Base-by-base conservation (phyloP, 2,113 vertebrate genomes). In the Myotis lucifugus region DNA sequence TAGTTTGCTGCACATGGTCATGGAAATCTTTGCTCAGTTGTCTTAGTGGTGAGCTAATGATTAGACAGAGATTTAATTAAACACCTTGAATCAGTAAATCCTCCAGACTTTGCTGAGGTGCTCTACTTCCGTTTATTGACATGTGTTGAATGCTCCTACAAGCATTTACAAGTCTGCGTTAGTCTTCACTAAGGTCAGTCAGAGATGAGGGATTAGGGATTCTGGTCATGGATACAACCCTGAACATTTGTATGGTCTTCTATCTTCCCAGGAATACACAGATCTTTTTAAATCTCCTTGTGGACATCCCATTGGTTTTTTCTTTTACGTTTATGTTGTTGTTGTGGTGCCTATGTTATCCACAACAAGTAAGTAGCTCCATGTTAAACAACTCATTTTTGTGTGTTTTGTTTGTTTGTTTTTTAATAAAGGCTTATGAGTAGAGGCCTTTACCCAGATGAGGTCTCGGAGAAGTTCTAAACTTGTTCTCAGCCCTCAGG, bases 1-100 rank as follows among this genome's bases (percentile, higher is more conserved):
- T 34, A 4, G 8, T 40, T n/a, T 52, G 13, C 15, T 79, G 0
- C 25, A 0, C 6, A 0, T 18, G 15, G 18, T 67, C 54, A 77
- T 37, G 32, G 46, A 64, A 86, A 50, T 67, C 15, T 54, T 42
- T 77, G 29, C 27, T 86, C 21, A n/a, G 5, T 27, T 87, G 14
- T 54, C 15, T 61, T 76, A 42, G 8, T 8, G 9, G 19, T 66
- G 12, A 89, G 25, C 17, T 66, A 73, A 23, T 48, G 14, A 64
- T 67, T 54, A 7, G 7, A 32, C 14, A 83, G 12, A 77, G 21
- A 52, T 50, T 52, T 84, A 83, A 59, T 90, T 86, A 42, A 73
- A 40, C 54, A 6, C 25, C 1, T 84, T 52, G 23, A 59, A 66
- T 64, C 25, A 70, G 13, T 67, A 46, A 13, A 11, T 48, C 13